Evolutionary conservation across 2,113 vertebrate species (phyloP), one percentile per base, ranked within the genome.

Genomic region (Coregonus clupeaformis): DNA sequence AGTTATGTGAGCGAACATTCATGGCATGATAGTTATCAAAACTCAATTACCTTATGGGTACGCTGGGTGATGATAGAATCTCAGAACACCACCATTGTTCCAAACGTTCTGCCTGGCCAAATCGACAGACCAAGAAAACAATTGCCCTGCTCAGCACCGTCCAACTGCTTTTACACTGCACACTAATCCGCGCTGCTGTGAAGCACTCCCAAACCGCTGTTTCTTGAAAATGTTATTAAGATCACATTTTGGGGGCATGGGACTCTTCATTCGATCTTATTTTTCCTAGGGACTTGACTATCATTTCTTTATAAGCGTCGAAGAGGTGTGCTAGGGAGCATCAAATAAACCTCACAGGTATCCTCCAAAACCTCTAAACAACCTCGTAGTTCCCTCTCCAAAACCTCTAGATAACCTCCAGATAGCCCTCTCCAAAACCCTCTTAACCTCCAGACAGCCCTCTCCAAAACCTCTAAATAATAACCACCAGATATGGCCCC

Each of bases 21-120:
- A 72, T 75, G 71, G 63, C 64, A 82, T 77, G 69, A 75, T 49
- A 77, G 57, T 13, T n/a, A 70, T 87, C 77, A 79, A 73, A 76
- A 77, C 71, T 76, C 81, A 70, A 85, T 81, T 80, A n/a, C 80
- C 1, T 62, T 60, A 77, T 25, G 73, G 57, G n/a, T n/a, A 45
- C 64, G 73, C 74, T 27, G 45, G 52, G 72, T 30, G 78, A 79
- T 82, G 81, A 88, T 79, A 74, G 77, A 72, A 72, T 78, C 71
- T 86, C 63, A 78, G 71, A 82, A 72, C 32, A 73, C 49, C 63
- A 1, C n/a, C 22, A 78, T 67, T 68, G 79, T 81, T 73, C 74
- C 68, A 77, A 29, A 66, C 1, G 72, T 79, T 73, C 77, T 72
- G 73, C 75, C 66, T 80, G 74, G 84, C 81, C 79, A 80, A 80